These are phyloP conservation scores for Hypanus sabinus DNA, from an alignment of 2,113 vertebrate genomes.

Conservation along the genomic window DNA sequence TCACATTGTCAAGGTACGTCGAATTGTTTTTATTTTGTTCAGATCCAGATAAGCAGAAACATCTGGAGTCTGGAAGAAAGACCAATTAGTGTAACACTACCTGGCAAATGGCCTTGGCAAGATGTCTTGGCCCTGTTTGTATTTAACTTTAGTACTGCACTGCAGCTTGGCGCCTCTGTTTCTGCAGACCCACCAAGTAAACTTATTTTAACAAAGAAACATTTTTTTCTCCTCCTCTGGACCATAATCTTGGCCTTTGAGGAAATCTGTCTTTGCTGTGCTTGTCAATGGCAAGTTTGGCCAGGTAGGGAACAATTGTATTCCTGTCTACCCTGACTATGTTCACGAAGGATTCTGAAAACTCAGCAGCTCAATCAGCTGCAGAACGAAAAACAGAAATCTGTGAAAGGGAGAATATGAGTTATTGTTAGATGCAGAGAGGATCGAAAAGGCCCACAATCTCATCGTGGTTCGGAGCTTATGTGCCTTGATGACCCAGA, in stretches of 20 bases:
- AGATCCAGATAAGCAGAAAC: neutral
- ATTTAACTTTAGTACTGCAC: neutral
- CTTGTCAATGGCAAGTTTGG: too few relatives aligned
- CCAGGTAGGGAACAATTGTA: too few relatives aligned
- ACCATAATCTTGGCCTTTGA: neutral
- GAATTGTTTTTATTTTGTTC: neutral
- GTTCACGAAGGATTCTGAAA: neutral
- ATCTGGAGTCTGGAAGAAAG: neutral
- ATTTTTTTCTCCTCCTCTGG: neutral
- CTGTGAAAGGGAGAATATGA: too few relatives aligned
- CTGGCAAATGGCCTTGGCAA: neutral
- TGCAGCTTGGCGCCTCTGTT: neutral
- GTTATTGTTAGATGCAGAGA: too few relatives aligned
- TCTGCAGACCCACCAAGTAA: neutral
- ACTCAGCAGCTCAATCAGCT: too few relatives aligned
- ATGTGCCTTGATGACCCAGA: too few relatives aligned
- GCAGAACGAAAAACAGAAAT: too few relatives aligned
- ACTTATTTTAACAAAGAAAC: neutral
- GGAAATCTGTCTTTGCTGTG: neutral
- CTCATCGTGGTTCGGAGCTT: too few relatives aligned
- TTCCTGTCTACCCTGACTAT: too few relatives aligned
- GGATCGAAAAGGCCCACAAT: too few relatives aligned
- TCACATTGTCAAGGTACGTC: slow-evolving; percentile 85
- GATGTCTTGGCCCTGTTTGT: neutral
- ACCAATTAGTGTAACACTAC: neutral